Evolutionary conservation across 2,797 vertebrate genomes (phyloP).

Genomic region (Melanogrammus aeglefinus): DNA sequence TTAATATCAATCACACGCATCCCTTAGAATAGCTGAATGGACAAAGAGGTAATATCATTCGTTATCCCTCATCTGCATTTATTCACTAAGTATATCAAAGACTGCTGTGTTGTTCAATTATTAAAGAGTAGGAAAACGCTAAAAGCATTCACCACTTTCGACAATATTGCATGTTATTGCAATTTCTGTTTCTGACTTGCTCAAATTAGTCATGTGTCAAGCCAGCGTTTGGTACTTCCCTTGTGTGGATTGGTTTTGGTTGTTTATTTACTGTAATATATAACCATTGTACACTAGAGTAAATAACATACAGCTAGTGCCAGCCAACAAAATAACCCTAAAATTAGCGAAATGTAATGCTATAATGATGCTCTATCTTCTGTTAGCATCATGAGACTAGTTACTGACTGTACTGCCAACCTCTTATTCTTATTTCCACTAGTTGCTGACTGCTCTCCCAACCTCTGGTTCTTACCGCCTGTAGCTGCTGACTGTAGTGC

Average conservation of each 20-base stretch:
- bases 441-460: neutral
- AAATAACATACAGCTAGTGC: neutral
- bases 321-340: no score
- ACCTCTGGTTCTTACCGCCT: slow-evolving; percentile 13
- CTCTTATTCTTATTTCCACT: neutral
- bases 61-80: neutral
- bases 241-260: neutral
- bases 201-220: slow-evolving; percentile 1
- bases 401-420: slow-evolving; percentile 30
- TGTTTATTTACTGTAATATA: slow-evolving; percentile 1
- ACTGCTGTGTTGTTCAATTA: neutral
- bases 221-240: neutral
- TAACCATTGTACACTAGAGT: neutral
- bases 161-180: neutral
- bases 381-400: neutral
- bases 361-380: neutral
- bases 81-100: neutral
- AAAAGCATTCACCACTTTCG: neutral
- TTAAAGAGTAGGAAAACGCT: neutral
- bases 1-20: neutral
- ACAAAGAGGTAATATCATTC: neutral
- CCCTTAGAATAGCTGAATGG: neutral
- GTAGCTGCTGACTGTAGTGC: slow-evolving; percentile 69
- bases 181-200: slow-evolving; percentile 1
- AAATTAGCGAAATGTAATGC: neutral